A percentile compares a stretch with the other conserved stretches of the same genome.
Conservation (phyloP, 2,113 vertebrate genomes). For the Phalacrocorax aristotelis region DNA sequence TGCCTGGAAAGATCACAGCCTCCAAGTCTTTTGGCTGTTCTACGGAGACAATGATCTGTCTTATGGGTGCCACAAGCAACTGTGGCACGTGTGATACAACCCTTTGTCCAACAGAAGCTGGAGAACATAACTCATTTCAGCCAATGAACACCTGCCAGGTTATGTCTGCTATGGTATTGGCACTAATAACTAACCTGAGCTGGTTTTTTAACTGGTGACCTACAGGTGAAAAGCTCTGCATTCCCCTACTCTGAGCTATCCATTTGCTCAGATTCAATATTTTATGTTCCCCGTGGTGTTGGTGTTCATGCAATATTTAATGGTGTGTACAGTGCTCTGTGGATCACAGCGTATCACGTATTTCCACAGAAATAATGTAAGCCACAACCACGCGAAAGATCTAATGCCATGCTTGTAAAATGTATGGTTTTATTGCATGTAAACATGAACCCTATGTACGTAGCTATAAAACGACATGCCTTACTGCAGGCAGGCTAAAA, state of each 20-base stretch:
- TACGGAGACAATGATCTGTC: background rate
- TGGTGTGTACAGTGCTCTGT: background rate
- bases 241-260: background rate
- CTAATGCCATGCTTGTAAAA: background rate
- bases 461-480: background rate
- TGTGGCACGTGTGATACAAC: background rate
- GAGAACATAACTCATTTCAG: background rate
- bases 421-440: background rate
- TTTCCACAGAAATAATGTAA: background rate
- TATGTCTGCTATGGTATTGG: background rate
- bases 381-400: background rate
- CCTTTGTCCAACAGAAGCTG: background rate
- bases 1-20: background rate
- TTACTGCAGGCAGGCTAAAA: background rate
- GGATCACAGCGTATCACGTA: rapidly evolving
- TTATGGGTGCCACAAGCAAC: background rate
- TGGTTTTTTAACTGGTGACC: background rate
- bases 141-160: background rate
- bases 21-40: background rate
- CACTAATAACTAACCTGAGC: background rate
- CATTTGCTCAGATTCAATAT: constrained; percentile 24
- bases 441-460: background rate
- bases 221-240: background rate
- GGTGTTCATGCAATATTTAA: constrained; percentile 8
- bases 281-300: background rate